phyloP scores from a whole-genome alignment of 2,113 vertebrate species.

The Charina bottae region DNA sequence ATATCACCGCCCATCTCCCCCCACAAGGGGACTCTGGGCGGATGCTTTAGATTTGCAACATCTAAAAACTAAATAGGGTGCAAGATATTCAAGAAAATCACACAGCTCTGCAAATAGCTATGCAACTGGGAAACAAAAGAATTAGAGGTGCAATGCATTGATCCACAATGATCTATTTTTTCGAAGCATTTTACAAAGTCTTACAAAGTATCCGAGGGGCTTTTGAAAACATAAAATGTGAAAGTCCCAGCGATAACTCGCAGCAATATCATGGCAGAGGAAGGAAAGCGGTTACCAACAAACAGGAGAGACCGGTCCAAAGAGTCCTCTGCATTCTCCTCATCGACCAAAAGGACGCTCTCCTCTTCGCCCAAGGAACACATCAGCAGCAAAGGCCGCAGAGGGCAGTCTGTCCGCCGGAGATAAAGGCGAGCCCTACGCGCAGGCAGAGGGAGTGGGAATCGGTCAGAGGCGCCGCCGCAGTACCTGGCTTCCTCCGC shows the following conservation, averaged over 20 bases:
- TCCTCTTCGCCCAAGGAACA: neutral
- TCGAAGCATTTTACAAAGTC: neutral
- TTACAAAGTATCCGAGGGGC: neutral
- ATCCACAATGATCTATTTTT: neutral
- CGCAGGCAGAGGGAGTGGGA: no score
- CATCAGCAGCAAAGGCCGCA: no score
- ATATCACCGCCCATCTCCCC: no score
- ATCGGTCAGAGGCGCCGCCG: no score
- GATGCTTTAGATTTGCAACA: neutral
- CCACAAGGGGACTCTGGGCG: no score
- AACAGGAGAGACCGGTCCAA: conserved; percentile 39
- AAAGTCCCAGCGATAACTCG: neutral
- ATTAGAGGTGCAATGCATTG: neutral
- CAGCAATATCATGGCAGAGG: accelerated
- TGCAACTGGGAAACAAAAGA: neutral
- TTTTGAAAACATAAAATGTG: neutral
- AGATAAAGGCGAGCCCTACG: no score
- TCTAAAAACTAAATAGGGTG: neutral
- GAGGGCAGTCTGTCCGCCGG: no score
- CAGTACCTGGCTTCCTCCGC: no score
- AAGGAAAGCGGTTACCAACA: conserved; percentile 32
- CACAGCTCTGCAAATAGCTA: neutral
- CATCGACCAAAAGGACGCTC: conserved; percentile 51
- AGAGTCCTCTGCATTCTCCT: neutral
- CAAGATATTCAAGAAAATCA: neutral